phyloP scores from a whole-genome alignment of 2,797 vertebrate species.

The Syndactyla subalaris region DNA sequence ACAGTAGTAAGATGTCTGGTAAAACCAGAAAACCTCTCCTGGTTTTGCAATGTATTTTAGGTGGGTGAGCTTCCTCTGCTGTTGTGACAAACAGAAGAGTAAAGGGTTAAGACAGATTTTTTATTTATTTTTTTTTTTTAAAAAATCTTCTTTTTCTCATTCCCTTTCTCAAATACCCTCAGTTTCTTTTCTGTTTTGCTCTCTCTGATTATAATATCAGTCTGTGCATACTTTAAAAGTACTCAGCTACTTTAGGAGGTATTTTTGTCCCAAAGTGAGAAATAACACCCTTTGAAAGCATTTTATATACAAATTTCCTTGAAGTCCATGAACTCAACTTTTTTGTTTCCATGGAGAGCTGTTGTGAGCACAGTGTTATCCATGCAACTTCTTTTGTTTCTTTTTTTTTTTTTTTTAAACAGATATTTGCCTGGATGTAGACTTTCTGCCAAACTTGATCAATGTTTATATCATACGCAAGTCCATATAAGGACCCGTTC shows the following conservation, averaged over 20 bases:
- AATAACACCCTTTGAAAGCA: background rate
- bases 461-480: background rate
- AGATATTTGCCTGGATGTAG: background rate
- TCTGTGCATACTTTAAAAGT: background rate
- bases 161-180: background rate
- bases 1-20: background rate
- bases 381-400: background rate
- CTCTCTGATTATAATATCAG: background rate
- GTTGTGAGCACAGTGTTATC: background rate
- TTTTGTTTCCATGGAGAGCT: background rate
- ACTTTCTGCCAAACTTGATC: conserved; percentile 13
- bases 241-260: background rate
- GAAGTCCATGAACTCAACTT: background rate
- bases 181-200: background rate
- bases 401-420: background rate
- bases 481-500: conserved; percentile 22
- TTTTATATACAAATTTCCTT: background rate
- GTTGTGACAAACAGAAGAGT: background rate
- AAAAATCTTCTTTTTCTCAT: background rate
- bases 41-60: background rate
- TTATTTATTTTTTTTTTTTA: background rate
- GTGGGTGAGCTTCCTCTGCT: background rate
- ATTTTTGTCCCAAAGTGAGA: background rate
- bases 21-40: background rate
- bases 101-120: background rate